Conservation (phyloP, 1,140 invertebrate genomes). For the Scaptodrosophila lebanonensis region DNA sequence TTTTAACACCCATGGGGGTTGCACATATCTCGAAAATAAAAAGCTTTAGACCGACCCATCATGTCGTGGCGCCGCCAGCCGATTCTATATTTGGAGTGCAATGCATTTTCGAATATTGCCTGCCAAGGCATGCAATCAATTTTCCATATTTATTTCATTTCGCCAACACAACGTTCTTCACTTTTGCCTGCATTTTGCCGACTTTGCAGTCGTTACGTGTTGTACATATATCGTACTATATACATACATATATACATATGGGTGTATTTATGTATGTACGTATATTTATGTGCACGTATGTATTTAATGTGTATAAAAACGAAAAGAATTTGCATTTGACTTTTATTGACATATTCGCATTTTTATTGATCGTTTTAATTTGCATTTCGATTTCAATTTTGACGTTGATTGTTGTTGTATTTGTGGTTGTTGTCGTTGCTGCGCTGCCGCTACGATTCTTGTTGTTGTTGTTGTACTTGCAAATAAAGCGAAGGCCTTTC, state of each 20-base stretch:
- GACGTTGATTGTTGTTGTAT: conserved; percentile 18
- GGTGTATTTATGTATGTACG: too few relatives aligned
- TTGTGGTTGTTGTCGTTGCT: conserved; percentile 10
- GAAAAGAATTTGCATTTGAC: conserved; percentile 65
- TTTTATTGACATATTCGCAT: conserved; percentile 73
- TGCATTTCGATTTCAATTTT: conserved; percentile 61
- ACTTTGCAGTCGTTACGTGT: too few relatives aligned
- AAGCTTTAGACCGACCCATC: conserved; percentile 1
- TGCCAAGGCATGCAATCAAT: conserved; percentile 7
- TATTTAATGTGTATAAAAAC: not conserved
- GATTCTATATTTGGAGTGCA: conserved; percentile 35
- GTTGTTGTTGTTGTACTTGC: conserved; percentile 41
- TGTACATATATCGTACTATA: too few relatives aligned
- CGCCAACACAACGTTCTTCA: conserved; percentile 27
- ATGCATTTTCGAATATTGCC: conserved; percentile 5
- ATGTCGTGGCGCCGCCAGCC: too few relatives aligned
- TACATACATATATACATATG: too few relatives aligned
- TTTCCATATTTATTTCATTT: conserved; percentile 33
- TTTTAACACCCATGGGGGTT: conserved; percentile 72
- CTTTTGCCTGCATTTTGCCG: conserved; percentile 30
- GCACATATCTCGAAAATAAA: conserved; percentile 18
- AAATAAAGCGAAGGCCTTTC: conserved; percentile 52
- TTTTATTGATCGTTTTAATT: conserved; percentile 75
- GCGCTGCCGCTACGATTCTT: conserved; percentile 8
- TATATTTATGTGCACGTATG: not conserved